These are phyloP conservation scores for Pararge aegeria DNA, from an alignment of 1,140 invertebrate genomes.

Conservation along the genomic window DNA sequence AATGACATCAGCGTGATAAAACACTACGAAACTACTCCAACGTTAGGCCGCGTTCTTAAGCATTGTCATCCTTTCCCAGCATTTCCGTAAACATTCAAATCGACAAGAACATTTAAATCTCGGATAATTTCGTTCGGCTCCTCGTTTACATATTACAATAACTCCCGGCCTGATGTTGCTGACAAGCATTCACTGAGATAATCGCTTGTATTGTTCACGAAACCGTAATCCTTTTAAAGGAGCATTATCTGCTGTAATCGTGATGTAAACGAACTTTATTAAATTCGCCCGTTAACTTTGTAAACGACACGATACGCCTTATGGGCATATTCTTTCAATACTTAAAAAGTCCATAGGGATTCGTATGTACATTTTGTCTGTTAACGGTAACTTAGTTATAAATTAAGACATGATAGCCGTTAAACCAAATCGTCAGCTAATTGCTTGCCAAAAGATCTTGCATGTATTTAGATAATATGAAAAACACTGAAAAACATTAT, in stretches of 20 bases:
- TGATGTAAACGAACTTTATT: constrained; percentile 66
- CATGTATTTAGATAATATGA: no score
- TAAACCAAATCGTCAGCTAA: no score
- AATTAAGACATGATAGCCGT: no score
- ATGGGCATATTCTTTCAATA: neutral
- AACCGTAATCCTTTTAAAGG: constrained; percentile 68
- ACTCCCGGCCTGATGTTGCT: constrained; percentile 55
- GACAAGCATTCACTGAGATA: constrained; percentile 70
- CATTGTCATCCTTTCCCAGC: neutral
- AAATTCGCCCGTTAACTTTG: constrained; percentile 45
- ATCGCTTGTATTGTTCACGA: constrained; percentile 69
- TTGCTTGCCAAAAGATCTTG: no score
- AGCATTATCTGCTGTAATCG: constrained; percentile 63
- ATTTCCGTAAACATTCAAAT: constrained; percentile 19
- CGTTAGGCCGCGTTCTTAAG: no score
- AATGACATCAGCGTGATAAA: no score
- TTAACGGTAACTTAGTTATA: no score
- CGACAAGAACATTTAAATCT: constrained; percentile 42
- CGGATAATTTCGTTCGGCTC: constrained; percentile 44
- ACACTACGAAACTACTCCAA: no score
- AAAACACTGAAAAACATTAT: no score
- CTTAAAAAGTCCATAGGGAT: neutral
- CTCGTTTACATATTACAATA: constrained; percentile 70
- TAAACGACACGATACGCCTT: constrained; percentile 14
- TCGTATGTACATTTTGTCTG: no score